Evolutionary conservation across 2,888 invertebrate genomes (phyloP).

Genomic region (Torymus aiolomorphi): DNA sequence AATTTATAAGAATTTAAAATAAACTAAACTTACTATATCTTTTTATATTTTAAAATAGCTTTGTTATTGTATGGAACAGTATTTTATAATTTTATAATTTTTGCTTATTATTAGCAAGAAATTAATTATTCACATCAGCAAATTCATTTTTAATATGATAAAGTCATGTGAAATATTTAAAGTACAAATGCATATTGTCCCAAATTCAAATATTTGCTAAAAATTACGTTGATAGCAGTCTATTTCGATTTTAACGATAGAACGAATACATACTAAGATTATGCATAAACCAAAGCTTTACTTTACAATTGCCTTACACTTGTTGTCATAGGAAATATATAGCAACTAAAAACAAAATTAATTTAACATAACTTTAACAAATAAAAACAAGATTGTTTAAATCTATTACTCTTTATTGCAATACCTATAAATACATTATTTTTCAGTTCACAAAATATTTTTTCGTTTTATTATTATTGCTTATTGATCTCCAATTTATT

Average conservation of each 20-base stretch:
- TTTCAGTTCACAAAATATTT: slow-evolving; percentile 43
- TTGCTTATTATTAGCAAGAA: no score
- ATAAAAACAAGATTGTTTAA: slow-evolving; percentile 28
- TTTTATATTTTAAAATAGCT: no score
- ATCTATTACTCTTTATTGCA: slow-evolving; percentile 46
- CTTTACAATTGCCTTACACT: slow-evolving; percentile 39
- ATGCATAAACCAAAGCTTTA: not conserved
- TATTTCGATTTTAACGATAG: no score
- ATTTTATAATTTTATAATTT: no score
- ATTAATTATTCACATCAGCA: no score
- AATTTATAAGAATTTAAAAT: not conserved
- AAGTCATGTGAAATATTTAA: no score
- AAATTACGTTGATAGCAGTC: no score
- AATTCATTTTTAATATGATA: no score
- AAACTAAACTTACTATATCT: not conserved
- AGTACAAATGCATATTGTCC: no score
- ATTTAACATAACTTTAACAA: slow-evolving; percentile 13
- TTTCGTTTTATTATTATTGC: slow-evolving; percentile 30
- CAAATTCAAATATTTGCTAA: no score
- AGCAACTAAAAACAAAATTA: slow-evolving; percentile 10
- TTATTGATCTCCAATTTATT: slow-evolving; percentile 26
- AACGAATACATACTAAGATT: no score
- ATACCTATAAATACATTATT: slow-evolving; percentile 38
- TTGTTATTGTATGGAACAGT: not conserved
- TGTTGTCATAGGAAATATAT: not conserved